These are phyloP conservation scores for Lycocorax pyrrhopterus DNA, from an alignment of 2,113 vertebrate genomes.

Conservation along the genomic window DNA sequence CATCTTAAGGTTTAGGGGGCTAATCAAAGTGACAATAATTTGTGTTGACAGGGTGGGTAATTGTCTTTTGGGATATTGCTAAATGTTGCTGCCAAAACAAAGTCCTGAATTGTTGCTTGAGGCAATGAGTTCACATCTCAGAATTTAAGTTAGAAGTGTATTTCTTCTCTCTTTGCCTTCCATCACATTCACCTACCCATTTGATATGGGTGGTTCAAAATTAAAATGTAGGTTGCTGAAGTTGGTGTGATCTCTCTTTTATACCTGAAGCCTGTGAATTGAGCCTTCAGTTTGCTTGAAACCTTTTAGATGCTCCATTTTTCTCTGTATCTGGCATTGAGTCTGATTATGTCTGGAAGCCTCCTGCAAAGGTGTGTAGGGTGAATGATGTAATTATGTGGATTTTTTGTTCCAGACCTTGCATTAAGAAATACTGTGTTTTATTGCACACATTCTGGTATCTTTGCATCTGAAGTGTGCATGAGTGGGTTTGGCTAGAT, in stretches of 20 bases:
- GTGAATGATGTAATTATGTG: not conserved
- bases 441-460: not conserved
- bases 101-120: conserved; percentile 5
- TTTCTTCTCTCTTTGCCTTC: not conserved
- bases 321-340: not conserved
- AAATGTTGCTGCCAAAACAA: conserved; percentile 12
- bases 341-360: conserved; percentile 1
- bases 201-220: not conserved
- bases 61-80: not conserved
- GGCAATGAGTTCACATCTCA: not conserved
- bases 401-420: not conserved
- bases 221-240: not conserved
- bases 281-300: conserved; percentile 27
- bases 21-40: not conserved
- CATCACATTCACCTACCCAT: not conserved
- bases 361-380: not conserved
- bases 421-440: not conserved
- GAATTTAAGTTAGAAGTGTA: conserved; percentile 1
- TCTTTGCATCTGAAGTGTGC: not conserved
- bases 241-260: not conserved
- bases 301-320: not conserved
- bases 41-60: not conserved
- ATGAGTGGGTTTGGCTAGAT: not conserved
- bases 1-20: not conserved
- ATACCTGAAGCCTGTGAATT: conserved; percentile 31